Evolutionary conservation across 2,113 vertebrate genomes (phyloP).

Genomic region (Nanorana parkeri): DNA sequence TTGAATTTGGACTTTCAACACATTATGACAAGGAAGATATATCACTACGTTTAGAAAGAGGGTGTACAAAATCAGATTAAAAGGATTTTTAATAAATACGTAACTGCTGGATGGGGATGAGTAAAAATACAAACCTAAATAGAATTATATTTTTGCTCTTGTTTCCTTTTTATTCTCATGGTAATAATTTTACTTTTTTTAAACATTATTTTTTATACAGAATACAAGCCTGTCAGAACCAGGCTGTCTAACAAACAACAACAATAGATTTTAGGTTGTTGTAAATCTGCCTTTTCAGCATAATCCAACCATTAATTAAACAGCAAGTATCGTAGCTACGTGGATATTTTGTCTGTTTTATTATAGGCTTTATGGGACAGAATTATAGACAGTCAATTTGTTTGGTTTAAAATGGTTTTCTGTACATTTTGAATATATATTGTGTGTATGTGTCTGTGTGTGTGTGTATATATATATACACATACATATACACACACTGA

Average conservation of each 20-base stretch:
- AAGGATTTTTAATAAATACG: constrained; percentile 56
- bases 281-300: no score
- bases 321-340: no score
- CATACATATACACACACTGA: no score
- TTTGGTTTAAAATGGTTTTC: no score
- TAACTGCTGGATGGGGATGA: constrained; percentile 36
- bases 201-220: not conserved
- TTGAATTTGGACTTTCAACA: constrained; percentile 55
- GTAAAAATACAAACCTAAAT: constrained; percentile 13
- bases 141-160: not conserved
- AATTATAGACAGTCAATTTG: no score
- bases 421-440: no score
- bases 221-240: not conserved
- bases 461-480: no score
- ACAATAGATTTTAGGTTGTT: no score
- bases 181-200: not conserved
- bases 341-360: no score
- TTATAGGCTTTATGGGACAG: no score
- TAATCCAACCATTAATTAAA: no score
- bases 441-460: no score
- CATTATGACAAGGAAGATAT: constrained; percentile 52
- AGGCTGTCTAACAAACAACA: not conserved
- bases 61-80: constrained; percentile 54
- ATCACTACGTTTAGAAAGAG: constrained; percentile 48
- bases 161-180: constrained; percentile 1